phyloP scores from a whole-genome alignment of 2,888 invertebrate genomes.

The Rhagophthalmus giganteus region DNA sequence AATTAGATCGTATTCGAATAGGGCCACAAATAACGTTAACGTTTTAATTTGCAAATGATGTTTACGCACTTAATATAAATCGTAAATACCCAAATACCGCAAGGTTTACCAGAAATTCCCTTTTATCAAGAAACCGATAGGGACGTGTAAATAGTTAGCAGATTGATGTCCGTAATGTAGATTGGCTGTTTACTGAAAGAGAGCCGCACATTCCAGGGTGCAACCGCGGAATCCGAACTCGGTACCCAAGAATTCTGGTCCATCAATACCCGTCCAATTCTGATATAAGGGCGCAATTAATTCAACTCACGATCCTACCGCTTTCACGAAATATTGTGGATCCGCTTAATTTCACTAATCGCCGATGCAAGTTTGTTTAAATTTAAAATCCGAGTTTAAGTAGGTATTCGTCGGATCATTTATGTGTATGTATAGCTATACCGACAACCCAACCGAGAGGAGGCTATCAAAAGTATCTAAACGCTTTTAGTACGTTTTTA shows the following conservation, averaged over 20 bases:
- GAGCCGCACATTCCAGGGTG: constrained; percentile 40
- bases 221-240: constrained; percentile 40
- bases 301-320: constrained; percentile 11
- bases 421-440: too few species aligned
- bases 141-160: constrained; percentile 34
- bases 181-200: constrained; percentile 36
- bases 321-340: too few species aligned
- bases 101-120: constrained; percentile 22
- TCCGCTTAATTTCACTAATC: too few species aligned
- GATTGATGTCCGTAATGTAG: constrained; percentile 37
- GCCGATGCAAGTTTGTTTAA: too few species aligned
- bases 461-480: constrained; percentile 31
- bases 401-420: too few species aligned
- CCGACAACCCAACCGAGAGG: too few species aligned
- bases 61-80: constrained; percentile 15
- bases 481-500: constrained; percentile 50
- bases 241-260: constrained; percentile 39
- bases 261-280: constrained; percentile 41
- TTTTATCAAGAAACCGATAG: constrained; percentile 21
- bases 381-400: too few species aligned
- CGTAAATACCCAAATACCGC: constrained; percentile 15
- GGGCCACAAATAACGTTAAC: neutral
- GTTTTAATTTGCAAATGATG: constrained; percentile 11
- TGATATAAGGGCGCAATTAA: constrained; percentile 27
- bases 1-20: neutral